Evolutionary conservation across 2,888 invertebrate species (phyloP), one percentile per base, ranked within the genome.

Genomic region (Epinotia ramella): DNA sequence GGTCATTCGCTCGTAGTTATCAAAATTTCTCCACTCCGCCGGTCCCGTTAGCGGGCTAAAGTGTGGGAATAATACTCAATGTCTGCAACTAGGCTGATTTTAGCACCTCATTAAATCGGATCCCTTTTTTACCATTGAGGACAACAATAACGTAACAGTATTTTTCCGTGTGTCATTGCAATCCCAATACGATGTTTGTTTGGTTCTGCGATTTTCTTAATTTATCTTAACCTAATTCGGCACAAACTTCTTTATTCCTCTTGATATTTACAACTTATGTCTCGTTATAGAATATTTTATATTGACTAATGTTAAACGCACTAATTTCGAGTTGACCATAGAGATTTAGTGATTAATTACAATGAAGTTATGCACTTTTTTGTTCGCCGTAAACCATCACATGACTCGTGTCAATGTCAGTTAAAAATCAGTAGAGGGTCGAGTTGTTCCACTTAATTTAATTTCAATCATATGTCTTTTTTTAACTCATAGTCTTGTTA

Each of bases 141-240:
- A 46, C 28, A 53, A 24, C 24, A 4, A 46, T 3, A 72, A 28
- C 40, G 44, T 24, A 57, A 59, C 24, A 28, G 16, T 18, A 16
- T 65, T 20, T 16, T 44, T 59, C 12, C 0, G 12, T 69, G 20
- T 46, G 9, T 46, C 40, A 57, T 33, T 59, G 40, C 65, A 44
- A 56, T 59, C 2, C 66, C 46, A 59, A 59, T 57, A n/a, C n/a
- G 24, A 59, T 13, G n/a, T 28, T 28, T 53, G 13, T 18, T 49
- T 65, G 46, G 49, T 65, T 65, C 24, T n/a, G 65, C 65, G 49
- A 66, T n/a, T n/a, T 24, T 67, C 49, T 60, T 53, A 3, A 20
- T 33, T 49, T 71, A n/a, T 46, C 7, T 62, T 18, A 67, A 75
- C 75, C 75, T 75, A 75, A 75, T 75, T 71, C 75, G 75, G 75